These are phyloP conservation scores for Microplitis deprimator DNA, from an alignment of 2,888 invertebrate genomes.

Conservation along the genomic window DNA sequence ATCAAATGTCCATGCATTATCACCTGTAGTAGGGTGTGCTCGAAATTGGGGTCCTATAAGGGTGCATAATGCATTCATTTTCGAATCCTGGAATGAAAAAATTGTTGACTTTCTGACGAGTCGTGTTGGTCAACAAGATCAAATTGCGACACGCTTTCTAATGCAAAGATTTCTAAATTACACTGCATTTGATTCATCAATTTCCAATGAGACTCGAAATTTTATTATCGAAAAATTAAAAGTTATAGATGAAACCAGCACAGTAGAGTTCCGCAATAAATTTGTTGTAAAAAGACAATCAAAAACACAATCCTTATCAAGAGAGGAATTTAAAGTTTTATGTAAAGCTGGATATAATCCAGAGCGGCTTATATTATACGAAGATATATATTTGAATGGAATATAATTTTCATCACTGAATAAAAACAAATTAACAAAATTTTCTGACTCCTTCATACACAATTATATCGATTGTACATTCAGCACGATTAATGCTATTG, in stretches of 20 bases:
- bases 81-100: conserved; percentile 42
- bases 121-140: neutral
- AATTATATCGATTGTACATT: neutral
- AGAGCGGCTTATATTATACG: neutral
- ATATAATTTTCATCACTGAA: neutral
- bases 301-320: neutral
- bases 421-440: conserved; percentile 8
- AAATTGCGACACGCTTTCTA: conserved; percentile 9
- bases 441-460: neutral
- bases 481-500: neutral
- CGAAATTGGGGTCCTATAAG: conserved; percentile 39
- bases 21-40: conserved; percentile 24
- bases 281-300: neutral
- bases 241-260: neutral
- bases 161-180: conserved; percentile 20
- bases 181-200: neutral
- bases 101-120: conserved; percentile 26
- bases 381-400: neutral
- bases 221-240: neutral
- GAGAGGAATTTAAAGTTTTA: neutral
- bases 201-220: neutral
- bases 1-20: conserved; percentile 37
- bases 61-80: conserved; percentile 34
- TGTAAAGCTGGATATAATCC: neutral
- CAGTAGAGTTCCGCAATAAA: neutral